Conservation (phyloP, 2,113 vertebrate genomes). For the Hemiscyllium ocellatum region DNA sequence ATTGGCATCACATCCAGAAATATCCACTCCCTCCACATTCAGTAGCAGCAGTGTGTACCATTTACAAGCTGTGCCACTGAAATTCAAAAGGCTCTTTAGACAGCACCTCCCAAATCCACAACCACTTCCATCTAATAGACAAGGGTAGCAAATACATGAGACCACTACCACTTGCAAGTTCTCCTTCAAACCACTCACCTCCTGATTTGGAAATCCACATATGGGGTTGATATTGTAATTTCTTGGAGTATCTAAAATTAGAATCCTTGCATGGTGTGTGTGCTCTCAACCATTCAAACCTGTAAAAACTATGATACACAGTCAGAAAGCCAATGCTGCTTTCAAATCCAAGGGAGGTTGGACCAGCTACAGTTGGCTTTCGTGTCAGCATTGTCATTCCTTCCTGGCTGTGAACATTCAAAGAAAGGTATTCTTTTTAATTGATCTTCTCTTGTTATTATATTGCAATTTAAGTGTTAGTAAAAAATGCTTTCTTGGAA, state of each 20-base stretch:
- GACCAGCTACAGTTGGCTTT: background rate
- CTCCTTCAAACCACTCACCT: no score
- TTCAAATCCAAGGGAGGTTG: background rate
- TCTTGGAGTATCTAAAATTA: background rate
- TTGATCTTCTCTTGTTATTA: background rate
- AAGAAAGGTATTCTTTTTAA: background rate
- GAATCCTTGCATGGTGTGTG: background rate
- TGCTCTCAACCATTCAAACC: background rate
- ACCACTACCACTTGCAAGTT: no score
- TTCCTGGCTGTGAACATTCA: background rate
- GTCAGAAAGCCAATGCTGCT: no score
- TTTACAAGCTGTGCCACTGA: no score
- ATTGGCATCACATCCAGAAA: no score
- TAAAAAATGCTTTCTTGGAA: background rate
- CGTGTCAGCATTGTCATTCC: background rate
- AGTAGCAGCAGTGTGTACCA: no score
- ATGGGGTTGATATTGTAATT: background rate
- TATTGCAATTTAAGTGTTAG: background rate
- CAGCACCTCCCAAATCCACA: no score
- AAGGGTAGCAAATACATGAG: no score
- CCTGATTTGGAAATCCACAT: no score
- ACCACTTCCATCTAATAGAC: no score
- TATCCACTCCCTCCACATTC: no score
- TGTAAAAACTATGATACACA: background rate
- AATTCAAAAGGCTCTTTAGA: no score